These are phyloP conservation scores for Ptychochromis oligacanthus DNA, from an alignment of 2,113 vertebrate genomes.

Conservation along the genomic window DNA sequence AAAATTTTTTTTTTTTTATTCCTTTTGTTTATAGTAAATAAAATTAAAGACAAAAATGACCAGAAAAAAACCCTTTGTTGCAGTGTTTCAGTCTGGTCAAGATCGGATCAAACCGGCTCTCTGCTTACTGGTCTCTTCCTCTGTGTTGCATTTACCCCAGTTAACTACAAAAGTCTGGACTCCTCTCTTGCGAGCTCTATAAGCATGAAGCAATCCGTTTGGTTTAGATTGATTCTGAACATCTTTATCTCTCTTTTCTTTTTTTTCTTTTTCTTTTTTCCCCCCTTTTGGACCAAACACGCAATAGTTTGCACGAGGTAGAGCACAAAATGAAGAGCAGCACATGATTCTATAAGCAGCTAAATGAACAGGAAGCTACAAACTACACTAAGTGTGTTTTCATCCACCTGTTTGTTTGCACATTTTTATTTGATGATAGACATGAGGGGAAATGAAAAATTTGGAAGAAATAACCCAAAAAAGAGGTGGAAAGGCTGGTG, in stretches of 20 bases:
- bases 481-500: neutral
- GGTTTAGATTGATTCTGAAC: neutral
- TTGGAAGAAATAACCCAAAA: neutral
- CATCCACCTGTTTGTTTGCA: neutral
- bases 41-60: neutral
- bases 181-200: neutral
- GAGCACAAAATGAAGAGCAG: neutral
- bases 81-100: neutral
- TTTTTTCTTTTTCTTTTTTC: rapidly evolving
- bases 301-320: neutral
- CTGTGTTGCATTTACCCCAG: neutral
- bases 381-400: neutral
- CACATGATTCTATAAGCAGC: slow-evolving; percentile 5
- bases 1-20: too few species aligned
- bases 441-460: neutral
- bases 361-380: neutral
- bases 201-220: neutral
- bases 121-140: neutral
- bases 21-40: neutral
- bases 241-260: neutral
- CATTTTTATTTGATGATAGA: neutral
- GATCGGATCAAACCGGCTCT: neutral
- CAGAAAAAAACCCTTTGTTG: neutral
- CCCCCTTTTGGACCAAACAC: neutral
- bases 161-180: neutral